These are phyloP conservation scores for Diachasmimorpha longicaudata DNA, from an alignment of 1,140 invertebrate species.

Conservation along the genomic window DNA sequence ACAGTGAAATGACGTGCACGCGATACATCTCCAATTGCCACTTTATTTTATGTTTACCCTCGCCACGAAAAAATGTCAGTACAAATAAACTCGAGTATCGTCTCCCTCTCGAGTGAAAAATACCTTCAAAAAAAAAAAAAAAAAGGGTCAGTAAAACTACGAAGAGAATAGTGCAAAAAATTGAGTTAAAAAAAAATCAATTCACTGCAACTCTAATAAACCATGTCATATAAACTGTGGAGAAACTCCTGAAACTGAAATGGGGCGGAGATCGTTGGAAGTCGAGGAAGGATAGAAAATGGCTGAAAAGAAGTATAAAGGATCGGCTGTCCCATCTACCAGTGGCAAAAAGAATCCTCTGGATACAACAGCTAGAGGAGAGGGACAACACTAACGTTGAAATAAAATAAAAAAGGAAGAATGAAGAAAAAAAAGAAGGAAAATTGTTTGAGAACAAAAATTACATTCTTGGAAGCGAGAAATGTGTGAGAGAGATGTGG, in stretches of 20 bases:
- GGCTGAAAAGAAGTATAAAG: constrained; percentile 20
- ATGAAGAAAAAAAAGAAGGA: neutral
- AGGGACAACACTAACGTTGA: neutral
- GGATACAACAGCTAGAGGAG: neutral
- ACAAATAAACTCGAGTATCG: neutral
- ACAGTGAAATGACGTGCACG: neutral
- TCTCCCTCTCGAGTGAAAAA: neutral
- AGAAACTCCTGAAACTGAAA: constrained; percentile 12
- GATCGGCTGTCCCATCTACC: constrained; percentile 20
- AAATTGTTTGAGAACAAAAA: constrained; percentile 9
- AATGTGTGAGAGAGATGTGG: constrained; percentile 4
- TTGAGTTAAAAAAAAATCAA: neutral
- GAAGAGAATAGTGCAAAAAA: neutral
- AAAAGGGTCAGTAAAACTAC: neutral
- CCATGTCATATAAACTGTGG: constrained; percentile 5
- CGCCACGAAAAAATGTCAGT: neutral
- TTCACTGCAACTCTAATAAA: constrained; percentile 6
- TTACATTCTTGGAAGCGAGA: constrained; percentile 6
- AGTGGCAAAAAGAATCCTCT: constrained; percentile 12
- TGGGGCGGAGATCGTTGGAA: neutral
- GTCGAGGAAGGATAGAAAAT: constrained; percentile 1
- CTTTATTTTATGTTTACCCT: neutral
- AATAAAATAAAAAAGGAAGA: neutral
- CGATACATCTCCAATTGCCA: neutral
- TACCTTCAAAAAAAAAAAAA: neutral